Evolutionary conservation across 1,140 invertebrate species (phyloP).

Genomic region (Chionoecetes opilio): DNA sequence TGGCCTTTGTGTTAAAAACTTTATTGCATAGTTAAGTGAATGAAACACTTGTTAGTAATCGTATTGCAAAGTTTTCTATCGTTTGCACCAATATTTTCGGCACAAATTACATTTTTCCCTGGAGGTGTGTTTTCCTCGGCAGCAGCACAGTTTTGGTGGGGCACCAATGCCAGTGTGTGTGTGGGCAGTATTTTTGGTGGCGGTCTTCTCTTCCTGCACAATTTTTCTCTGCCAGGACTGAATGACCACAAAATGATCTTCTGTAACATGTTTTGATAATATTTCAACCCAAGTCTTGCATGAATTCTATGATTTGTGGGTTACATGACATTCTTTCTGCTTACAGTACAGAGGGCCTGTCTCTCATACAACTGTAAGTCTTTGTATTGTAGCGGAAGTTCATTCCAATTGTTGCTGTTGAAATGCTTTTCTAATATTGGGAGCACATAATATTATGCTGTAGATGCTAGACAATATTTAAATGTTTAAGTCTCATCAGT

Average conservation of each 20-base stretch:
- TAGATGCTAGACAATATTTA: not conserved
- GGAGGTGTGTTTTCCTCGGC: not conserved
- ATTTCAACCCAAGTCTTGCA: not conserved
- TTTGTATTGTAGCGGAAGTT: not conserved
- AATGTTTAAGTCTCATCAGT: not conserved
- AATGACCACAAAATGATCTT: not conserved
- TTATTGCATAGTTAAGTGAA: not conserved
- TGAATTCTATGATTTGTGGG: not conserved
- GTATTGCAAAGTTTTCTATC: not conserved
- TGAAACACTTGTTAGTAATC: not conserved
- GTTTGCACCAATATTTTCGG: not conserved
- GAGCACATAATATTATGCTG: not conserved
- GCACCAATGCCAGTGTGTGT: not conserved
- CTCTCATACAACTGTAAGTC: not conserved
- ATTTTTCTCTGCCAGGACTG: not conserved
- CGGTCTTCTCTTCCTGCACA: not conserved
- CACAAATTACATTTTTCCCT: conserved; percentile 15
- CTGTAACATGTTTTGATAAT: not conserved
- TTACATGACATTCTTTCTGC: conserved; percentile 20
- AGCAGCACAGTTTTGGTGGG: not conserved
- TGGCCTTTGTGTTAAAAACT: not conserved
- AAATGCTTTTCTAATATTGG: not conserved
- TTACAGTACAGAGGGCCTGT: conserved; percentile 16
- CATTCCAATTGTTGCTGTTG: not conserved
- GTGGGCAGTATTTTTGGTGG: not conserved